phyloP scores from a whole-genome alignment of 2,888 invertebrate species.

The Hartigia nigra region DNA sequence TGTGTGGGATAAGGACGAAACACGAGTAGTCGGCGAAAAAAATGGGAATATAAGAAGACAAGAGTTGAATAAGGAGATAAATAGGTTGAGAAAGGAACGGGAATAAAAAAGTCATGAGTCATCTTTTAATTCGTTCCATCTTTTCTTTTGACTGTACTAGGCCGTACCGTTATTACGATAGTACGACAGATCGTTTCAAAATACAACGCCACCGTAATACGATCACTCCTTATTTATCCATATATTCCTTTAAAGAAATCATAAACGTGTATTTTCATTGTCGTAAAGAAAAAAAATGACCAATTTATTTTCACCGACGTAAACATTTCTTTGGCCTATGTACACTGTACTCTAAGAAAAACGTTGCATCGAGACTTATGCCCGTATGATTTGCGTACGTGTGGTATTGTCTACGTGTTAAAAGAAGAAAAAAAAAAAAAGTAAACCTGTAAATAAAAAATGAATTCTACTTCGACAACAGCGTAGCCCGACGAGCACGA shows the following conservation, averaged over 20 bases:
- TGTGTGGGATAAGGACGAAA: not conserved
- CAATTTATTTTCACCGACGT: too few species aligned
- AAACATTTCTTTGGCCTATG: too few species aligned
- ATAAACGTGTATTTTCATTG: too few species aligned
- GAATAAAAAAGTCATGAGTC: constrained; percentile 30
- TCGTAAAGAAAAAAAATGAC: too few species aligned
- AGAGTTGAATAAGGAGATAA: constrained; percentile 22
- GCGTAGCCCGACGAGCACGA: not conserved
- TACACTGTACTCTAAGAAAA: too few species aligned
- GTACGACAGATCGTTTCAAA: not conserved
- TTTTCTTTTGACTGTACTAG: constrained; percentile 4
- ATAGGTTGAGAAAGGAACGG: constrained; percentile 27
- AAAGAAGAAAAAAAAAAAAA: not conserved
- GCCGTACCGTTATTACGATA: not conserved
- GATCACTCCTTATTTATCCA: too few species aligned
- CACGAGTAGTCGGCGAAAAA: not conserved
- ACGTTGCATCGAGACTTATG: too few species aligned
- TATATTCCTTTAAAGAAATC: too few species aligned
- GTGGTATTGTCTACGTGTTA: not conserved
- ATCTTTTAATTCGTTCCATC: constrained; percentile 26
- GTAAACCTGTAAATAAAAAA: not conserved
- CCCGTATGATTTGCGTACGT: too few species aligned
- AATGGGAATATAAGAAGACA: too few species aligned
- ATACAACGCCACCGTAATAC: not conserved
- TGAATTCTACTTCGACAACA: not conserved